phyloP scores from a whole-genome alignment of 2,888 invertebrate genomes.

The Heliconius sara region DNA sequence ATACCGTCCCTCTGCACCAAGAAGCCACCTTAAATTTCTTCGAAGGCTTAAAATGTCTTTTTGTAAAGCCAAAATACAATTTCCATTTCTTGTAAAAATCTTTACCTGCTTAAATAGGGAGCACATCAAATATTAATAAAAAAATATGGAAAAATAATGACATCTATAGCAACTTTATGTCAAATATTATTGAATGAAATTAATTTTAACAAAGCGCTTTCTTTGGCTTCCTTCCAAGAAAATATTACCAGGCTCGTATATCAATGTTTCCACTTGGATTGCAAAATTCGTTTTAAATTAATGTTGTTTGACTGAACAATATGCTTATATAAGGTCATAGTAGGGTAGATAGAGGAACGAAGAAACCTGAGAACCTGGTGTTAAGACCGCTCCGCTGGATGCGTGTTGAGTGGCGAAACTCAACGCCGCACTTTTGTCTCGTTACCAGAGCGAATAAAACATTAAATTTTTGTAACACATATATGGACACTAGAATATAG shows the following conservation, averaged over 20 bases:
- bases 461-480: too few species aligned
- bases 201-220: slow-evolving; percentile 17
- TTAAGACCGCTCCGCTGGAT: too few species aligned
- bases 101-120: neutral
- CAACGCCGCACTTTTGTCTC: too few species aligned
- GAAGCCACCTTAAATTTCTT: neutral
- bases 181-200: slow-evolving; percentile 17
- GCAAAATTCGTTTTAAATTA: slow-evolving; percentile 10
- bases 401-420: too few species aligned
- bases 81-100: neutral
- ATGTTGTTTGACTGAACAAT: neutral
- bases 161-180: neutral
- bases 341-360: too few species aligned
- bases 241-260: slow-evolving; percentile 14
- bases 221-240: slow-evolving; percentile 23
- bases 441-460: too few species aligned
- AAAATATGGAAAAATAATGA: neutral
- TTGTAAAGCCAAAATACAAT: neutral
- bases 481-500: too few species aligned
- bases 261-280: slow-evolving; percentile 19
- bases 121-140: too few species aligned
- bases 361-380: too few species aligned
- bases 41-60: neutral
- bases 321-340: neutral
- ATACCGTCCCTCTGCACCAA: too few species aligned